phyloP scores from a whole-genome alignment of 2,797 vertebrate genomes.

The Sarcophilus harrisii region DNA sequence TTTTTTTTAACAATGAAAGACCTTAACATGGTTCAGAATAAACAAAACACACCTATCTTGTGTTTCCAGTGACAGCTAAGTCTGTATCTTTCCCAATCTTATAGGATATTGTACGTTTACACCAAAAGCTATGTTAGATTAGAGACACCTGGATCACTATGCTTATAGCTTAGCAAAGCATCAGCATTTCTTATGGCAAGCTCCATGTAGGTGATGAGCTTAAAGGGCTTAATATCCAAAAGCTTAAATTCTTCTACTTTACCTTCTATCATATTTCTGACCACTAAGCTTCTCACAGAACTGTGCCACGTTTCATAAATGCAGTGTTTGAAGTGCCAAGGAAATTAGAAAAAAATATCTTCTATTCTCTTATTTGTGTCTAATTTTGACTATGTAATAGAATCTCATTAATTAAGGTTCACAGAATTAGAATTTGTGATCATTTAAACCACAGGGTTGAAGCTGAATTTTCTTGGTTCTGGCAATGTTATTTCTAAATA shows the following conservation, averaged over 20 bases:
- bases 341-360: neutral
- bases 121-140: slow-evolving; percentile 42
- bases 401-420: neutral
- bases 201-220: slow-evolving; percentile 26
- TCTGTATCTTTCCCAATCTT: slow-evolving; percentile 31
- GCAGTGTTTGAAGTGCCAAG: slow-evolving; percentile 48
- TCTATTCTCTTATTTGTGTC: neutral
- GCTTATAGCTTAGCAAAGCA: slow-evolving; percentile 49
- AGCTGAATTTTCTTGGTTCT: slow-evolving; percentile 23
- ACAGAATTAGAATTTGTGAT: slow-evolving; percentile 7
- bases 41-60: slow-evolving; percentile 33
- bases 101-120: slow-evolving; percentile 57
- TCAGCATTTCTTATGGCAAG: slow-evolving; percentile 56
- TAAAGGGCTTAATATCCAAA: slow-evolving; percentile 34
- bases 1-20: slow-evolving; percentile 19
- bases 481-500: neutral
- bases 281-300: slow-evolving; percentile 1
- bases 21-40: slow-evolving; percentile 10
- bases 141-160: slow-evolving; percentile 35
- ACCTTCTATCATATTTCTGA: slow-evolving; percentile 30
- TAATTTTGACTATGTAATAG: neutral
- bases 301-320: slow-evolving; percentile 1
- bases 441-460: slow-evolving; percentile 20
- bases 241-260: slow-evolving; percentile 21
- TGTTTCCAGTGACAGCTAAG: slow-evolving; percentile 21